Evolutionary conservation across 1,140 invertebrate species (phyloP), one percentile per base, ranked within the genome.

Genomic region (Meloidogyne floridensis): DNA sequence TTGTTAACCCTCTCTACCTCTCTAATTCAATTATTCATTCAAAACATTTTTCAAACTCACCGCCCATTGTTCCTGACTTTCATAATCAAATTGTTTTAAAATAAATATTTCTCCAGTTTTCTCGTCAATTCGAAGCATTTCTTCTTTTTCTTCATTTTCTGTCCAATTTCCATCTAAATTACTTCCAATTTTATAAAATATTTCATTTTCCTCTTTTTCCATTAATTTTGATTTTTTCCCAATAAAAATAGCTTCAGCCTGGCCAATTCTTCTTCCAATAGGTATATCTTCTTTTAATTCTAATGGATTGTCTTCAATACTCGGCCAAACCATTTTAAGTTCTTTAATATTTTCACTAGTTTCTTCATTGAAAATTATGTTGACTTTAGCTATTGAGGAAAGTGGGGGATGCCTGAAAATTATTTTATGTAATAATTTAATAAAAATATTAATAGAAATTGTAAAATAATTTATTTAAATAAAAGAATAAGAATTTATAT

Each of bases 21-120:
- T 32, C 32, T 32, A 32, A 32, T 32, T 32, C 32, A 2, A 32
- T 32, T 32, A 32, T 32, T 2, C 32, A 32, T 32, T 32, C 32
- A 47, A 47, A 47, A 47, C 4, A 47, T 47, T 47, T 47, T 47
- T 59, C 7, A 70, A 74, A 82, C 85, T 53, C 65, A 85, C 84
- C 72, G 82, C 80, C 5, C 80, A 77, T 47, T 72, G 69, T 69
- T 56, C 53, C 51, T 82, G 77, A n/a, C 13, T 59, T 76, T 85
- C 84, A 70, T 83, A 85, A 74, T 85, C 84, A 42, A 85, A 80
- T 15, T 47, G 11, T 53, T 13, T 18, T 15, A 47, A 18, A 42
- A 72, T 69, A 59, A 72, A 86, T 59, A 85, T 51, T 43, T 81
- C 84, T 10, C 84, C 84, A 43, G 65, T 76, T 32, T 72, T 77